These are phyloP conservation scores for Agrypnia vestita DNA, from an alignment of 1,140 invertebrate species.

Conservation along the genomic window DNA sequence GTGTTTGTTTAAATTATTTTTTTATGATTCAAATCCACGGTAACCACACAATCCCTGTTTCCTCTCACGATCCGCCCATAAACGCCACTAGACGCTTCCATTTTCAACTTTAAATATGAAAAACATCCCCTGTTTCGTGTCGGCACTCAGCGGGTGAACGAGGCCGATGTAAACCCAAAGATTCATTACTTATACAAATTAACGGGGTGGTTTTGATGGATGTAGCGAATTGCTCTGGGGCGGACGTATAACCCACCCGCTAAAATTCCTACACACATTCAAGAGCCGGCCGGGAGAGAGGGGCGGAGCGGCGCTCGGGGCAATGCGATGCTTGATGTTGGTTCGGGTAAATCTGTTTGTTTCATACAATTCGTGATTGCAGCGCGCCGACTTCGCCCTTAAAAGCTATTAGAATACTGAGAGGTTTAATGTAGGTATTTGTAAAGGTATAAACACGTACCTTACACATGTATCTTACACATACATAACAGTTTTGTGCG, in stretches of 20 bases:
- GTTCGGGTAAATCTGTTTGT: conserved; percentile 28
- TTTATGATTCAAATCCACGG: too few relatives aligned
- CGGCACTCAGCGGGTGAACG: conserved; percentile 8
- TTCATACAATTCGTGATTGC: conserved; percentile 25
- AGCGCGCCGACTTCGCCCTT: background rate
- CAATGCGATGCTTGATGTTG: conserved; percentile 23
- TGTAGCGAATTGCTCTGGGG: conserved; percentile 22
- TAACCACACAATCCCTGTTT: background rate
- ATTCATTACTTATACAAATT: conserved; percentile 57
- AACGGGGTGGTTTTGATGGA: conserved; percentile 48
- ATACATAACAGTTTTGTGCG: too few relatives aligned
- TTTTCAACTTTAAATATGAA: conserved; percentile 28
- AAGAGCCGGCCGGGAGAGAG: background rate
- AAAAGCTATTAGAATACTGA: conserved; percentile 13
- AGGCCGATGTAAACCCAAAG: conserved; percentile 43
- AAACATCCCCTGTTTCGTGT: background rate
- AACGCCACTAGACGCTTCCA: background rate
- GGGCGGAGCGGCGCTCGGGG: conserved; percentile 1
- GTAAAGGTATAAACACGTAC: too few relatives aligned
- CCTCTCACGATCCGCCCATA: background rate
- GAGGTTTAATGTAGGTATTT: background rate
- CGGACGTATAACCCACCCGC: background rate
- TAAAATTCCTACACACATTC: conserved; percentile 13
- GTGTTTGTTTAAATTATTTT: too few relatives aligned
- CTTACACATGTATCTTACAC: too few relatives aligned